Evolutionary conservation across 2,888 invertebrate genomes (phyloP).

Genomic region (Phlogophora meticulosa): DNA sequence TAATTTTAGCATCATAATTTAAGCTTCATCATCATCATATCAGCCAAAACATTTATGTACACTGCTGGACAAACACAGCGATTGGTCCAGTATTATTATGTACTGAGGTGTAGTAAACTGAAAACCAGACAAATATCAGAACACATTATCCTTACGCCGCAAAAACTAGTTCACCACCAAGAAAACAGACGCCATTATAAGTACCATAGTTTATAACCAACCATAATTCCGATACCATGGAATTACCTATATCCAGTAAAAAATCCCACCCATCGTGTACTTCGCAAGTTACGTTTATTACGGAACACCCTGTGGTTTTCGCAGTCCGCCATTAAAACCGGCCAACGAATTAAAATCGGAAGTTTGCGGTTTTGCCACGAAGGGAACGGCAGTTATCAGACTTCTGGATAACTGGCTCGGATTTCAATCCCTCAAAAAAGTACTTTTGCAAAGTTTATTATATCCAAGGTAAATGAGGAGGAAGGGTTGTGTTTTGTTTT

Average conservation of each 20-base stretch:
- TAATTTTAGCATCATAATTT: too few species aligned
- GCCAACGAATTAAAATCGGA: slow-evolving; percentile 66
- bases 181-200: neutral
- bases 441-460: slow-evolving; percentile 42
- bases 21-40: too few species aligned
- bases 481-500: neutral
- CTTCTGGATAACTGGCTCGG: slow-evolving; percentile 54
- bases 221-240: neutral
- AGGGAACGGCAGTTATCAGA: slow-evolving; percentile 61
- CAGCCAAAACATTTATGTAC: too few species aligned
- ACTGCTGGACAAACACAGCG: too few species aligned
- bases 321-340: slow-evolving; percentile 61
- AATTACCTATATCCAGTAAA: slow-evolving; percentile 29
- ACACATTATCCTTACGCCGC: neutral
- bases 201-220: neutral
- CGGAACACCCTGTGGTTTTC: slow-evolving; percentile 64
- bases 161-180: neutral
- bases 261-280: slow-evolving; percentile 52
- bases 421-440: slow-evolving; percentile 45
- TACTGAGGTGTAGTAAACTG: too few species aligned
- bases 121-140: too few species aligned
- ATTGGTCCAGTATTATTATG: too few species aligned
- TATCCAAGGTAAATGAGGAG: neutral
- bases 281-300: slow-evolving; percentile 55
- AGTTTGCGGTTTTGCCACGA: slow-evolving; percentile 60